Percentiles rank a stretch among this genome's conserved stretches.
phyloP scores from a whole-genome alignment of 2,888 invertebrate species.

The Euplexia lucipara region DNA sequence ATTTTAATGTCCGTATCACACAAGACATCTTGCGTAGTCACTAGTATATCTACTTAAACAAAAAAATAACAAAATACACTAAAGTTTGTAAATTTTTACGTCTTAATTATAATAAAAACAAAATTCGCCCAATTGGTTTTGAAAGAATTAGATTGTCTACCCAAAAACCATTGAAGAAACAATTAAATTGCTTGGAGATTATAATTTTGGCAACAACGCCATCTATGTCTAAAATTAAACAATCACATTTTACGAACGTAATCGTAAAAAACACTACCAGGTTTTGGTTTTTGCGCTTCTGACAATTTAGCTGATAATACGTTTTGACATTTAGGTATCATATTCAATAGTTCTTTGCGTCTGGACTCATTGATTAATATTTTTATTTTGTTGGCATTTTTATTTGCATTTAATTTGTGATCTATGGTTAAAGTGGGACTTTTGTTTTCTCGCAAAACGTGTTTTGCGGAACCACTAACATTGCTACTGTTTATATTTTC shows the following conservation, averaged over 20 bases:
- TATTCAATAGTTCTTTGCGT: slow-evolving; percentile 35
- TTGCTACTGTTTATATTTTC: slow-evolving; percentile 1
- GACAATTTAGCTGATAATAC: neutral
- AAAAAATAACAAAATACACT: slow-evolving; percentile 32
- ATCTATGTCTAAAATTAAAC: slow-evolving; percentile 7
- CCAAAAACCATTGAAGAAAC: slow-evolving; percentile 4
- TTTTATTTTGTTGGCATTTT: slow-evolving; percentile 41
- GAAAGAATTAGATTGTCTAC: neutral
- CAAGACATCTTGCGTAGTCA: slow-evolving; percentile 32
- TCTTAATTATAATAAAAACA: slow-evolving; percentile 3
- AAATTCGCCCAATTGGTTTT: slow-evolving; percentile 5
- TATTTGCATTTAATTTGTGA: slow-evolving; percentile 25
- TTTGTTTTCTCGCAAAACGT: neutral
- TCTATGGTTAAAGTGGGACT: slow-evolving; percentile 11
- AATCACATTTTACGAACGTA: slow-evolving; percentile 5
- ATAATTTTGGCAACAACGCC: slow-evolving; percentile 18
- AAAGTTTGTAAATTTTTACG: neutral
- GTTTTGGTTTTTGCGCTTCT: neutral
- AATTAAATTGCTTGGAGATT: neutral
- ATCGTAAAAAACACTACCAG: neutral
- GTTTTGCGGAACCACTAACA: neutral
- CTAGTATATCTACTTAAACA: slow-evolving; percentile 7
- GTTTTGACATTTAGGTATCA: slow-evolving; percentile 26
- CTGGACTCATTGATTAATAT: slow-evolving; percentile 51
- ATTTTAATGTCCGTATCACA: slow-evolving; percentile 36